Conservation (phyloP, 1,140 invertebrate species). For the Pachypeltis micranthus region DNA sequence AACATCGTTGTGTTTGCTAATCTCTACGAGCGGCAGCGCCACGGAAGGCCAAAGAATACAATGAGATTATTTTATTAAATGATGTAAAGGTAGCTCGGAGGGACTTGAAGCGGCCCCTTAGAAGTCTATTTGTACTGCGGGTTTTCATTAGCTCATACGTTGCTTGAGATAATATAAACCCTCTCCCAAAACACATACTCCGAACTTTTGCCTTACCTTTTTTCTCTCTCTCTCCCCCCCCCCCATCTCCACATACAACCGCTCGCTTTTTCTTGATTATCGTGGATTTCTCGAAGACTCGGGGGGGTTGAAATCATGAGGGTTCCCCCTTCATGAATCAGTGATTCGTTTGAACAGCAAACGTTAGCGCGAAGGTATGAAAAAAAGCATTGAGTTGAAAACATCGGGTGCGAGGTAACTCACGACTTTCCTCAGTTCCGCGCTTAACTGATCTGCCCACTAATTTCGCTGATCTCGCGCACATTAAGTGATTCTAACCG, state of each 20-base stretch:
- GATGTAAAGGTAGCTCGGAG: conserved; percentile 4
- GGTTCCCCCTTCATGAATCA: not conserved
- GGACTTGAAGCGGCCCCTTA: not conserved
- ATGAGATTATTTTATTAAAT: conserved; percentile 10
- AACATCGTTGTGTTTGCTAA: conserved; percentile 4
- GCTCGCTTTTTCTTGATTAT: not conserved
- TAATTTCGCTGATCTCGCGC: not conserved
- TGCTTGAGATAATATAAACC: conserved; percentile 7
- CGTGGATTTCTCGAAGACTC: not conserved
- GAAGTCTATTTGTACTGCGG: not conserved
- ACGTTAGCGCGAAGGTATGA: not conserved
- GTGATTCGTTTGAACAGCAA: not conserved
- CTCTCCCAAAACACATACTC: not conserved
- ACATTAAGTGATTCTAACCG: not conserved
- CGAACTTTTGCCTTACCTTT: too few relatives aligned
- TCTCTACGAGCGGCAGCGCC: not conserved
- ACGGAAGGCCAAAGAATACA: not conserved
- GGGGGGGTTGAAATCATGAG: not conserved
- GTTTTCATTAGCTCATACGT: conserved; percentile 6
- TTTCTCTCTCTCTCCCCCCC: not conserved
- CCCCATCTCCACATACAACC: too few relatives aligned
- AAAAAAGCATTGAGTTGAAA: too few relatives aligned
- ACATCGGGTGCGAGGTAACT: too few relatives aligned
- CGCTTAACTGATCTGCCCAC: not conserved
- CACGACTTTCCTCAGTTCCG: not conserved